Conservation (phyloP, 2,888 invertebrate species). For the Andrena praecox region DNA sequence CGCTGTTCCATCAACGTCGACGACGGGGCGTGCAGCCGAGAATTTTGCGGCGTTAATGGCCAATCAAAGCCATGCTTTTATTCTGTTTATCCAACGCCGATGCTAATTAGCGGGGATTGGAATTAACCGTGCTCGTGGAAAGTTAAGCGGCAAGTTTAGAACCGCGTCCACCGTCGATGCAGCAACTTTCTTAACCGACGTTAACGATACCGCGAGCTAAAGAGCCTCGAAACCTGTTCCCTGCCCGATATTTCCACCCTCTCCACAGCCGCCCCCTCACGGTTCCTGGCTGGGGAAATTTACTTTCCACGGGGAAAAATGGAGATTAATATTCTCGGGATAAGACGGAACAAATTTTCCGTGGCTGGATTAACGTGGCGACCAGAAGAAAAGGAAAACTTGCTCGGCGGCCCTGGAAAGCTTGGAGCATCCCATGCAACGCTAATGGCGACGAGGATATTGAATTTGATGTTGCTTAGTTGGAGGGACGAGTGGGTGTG, state of each 20-base stretch:
- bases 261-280: not conserved
- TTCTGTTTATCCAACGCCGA: slow-evolving; percentile 38
- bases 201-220: slow-evolving; percentile 31
- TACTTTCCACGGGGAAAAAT: not conserved
- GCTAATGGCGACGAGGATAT: not conserved
- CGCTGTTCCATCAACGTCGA: not conserved
- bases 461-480: not conserved
- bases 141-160: slow-evolving; percentile 30
- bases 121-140: slow-evolving; percentile 23
- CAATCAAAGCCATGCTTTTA: slow-evolving; percentile 4
- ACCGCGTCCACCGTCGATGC: slow-evolving; percentile 5
- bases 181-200: slow-evolving; percentile 36
- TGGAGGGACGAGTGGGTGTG: not conserved
- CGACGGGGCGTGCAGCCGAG: not conserved
- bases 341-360: slow-evolving; percentile 12
- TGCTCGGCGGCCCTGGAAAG: not conserved
- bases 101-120: slow-evolving; percentile 46
- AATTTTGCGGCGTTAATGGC: slow-evolving; percentile 26
- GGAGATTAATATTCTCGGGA: not conserved
- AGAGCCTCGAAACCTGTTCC: slow-evolving; percentile 17
- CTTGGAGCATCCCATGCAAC: not conserved
- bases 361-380: not conserved
- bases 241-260: not conserved
- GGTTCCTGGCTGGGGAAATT: slow-evolving; percentile 9
- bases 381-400: not conserved